Conservation (phyloP, 2,888 invertebrate species). For the Drosophila crucigera region DNA sequence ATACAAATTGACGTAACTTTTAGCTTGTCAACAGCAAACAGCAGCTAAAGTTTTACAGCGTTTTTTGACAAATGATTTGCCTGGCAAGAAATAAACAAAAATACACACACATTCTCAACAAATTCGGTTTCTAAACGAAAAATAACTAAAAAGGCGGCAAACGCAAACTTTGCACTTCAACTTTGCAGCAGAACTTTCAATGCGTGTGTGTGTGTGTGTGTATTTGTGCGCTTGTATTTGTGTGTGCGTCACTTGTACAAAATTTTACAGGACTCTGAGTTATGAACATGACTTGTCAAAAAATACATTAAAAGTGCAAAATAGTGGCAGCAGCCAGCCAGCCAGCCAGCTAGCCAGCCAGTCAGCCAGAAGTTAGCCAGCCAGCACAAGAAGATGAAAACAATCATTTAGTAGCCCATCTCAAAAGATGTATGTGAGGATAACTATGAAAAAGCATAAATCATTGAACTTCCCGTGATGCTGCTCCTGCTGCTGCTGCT, state of each 20-base stretch:
- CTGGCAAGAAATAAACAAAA: conserved; percentile 63
- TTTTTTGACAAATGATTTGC: conserved; percentile 80
- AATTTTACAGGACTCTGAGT: conserved; percentile 78
- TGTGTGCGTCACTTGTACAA: conserved; percentile 47
- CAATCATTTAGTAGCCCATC: conserved; percentile 72
- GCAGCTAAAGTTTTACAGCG: conserved; percentile 64
- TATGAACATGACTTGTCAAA: conserved; percentile 81
- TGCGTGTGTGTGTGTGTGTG: conserved; percentile 8
- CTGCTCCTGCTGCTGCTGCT: conserved; percentile 8
- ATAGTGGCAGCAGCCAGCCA: conserved; percentile 46
- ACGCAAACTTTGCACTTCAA: conserved; percentile 73
- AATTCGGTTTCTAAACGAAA: conserved; percentile 41
- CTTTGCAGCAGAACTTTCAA: conserved; percentile 60
- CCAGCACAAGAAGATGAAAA: conserved; percentile 47
- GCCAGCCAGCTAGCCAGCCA: conserved; percentile 9
- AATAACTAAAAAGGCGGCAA: conserved; percentile 62
- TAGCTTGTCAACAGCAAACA: conserved; percentile 78
- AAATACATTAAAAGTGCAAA: conserved; percentile 77
- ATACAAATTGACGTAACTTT: conserved; percentile 78
- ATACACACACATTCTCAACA: conserved; percentile 30
- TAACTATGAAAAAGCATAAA: conserved; percentile 68
- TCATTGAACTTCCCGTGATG: conserved; percentile 67
- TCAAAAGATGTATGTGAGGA: conserved; percentile 38
- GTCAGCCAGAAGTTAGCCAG: conserved; percentile 9
- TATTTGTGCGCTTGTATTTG: conserved; percentile 19